Evolutionary conservation across 2,113 vertebrate genomes (phyloP).

Genomic region (Menura novaehollandiae): DNA sequence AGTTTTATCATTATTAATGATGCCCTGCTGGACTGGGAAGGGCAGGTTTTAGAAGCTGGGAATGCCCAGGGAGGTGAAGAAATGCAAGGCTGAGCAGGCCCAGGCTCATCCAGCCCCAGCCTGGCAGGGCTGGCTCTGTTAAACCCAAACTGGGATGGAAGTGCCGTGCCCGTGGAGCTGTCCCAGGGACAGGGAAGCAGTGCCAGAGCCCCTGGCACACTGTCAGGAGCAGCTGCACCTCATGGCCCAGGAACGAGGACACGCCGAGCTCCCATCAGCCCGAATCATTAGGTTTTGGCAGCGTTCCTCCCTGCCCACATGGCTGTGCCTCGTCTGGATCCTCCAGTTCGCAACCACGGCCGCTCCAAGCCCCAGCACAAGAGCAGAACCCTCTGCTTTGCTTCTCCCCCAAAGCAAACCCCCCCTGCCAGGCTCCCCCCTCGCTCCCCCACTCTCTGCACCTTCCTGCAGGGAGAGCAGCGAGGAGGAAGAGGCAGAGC

Average conservation of each 20-base stretch:
- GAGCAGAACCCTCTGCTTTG: background rate
- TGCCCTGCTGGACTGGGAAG: background rate
- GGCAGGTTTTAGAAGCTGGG: background rate
- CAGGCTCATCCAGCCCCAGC: background rate
- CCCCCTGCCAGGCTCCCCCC: background rate
- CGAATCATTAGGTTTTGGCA: background rate
- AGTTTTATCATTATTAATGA: background rate
- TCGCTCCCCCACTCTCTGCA: background rate
- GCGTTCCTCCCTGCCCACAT: background rate
- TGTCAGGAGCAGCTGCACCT: background rate
- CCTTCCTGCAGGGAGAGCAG: background rate
- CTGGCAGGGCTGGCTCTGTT: background rate
- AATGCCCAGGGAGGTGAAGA: background rate
- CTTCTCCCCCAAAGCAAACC: background rate
- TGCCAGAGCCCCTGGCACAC: background rate
- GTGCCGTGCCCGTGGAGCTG: background rate
- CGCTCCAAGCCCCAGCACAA: background rate
- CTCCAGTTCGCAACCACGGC: rapidly evolving
- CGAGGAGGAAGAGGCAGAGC: background rate
- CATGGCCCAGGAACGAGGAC: background rate
- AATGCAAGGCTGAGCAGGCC: background rate
- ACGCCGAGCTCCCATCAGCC: background rate
- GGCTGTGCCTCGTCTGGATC: background rate
- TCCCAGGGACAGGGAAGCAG: background rate
- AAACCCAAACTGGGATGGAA: background rate